phyloP scores from a whole-genome alignment of 2,888 invertebrate genomes.

The Gastracanthus pulcherrimus region DNA sequence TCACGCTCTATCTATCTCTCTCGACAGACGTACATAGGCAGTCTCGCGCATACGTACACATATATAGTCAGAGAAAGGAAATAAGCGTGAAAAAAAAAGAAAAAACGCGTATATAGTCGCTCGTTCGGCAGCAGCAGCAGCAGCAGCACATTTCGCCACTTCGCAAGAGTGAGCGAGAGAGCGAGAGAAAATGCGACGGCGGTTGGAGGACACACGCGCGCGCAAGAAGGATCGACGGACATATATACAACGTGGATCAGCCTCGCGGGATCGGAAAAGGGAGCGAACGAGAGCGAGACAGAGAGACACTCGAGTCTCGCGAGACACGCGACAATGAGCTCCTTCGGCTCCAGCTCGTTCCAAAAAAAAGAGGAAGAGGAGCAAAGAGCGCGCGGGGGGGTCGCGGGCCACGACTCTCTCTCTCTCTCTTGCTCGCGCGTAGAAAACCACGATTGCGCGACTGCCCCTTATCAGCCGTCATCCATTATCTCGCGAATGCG shows the following conservation, averaged over 20 bases:
- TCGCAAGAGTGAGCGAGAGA: not conserved
- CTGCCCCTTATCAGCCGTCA: too few relatives aligned
- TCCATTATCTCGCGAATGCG: too few relatives aligned
- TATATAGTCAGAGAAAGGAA: constrained; percentile 33
- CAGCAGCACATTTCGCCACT: constrained; percentile 10
- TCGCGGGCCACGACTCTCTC: not conserved
- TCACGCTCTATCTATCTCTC: not conserved
- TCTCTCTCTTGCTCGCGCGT: not conserved
- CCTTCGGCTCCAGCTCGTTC: too few relatives aligned
- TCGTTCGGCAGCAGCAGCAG: not conserved
- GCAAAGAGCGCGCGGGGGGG: not conserved
- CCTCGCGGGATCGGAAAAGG: not conserved
- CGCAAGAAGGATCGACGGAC: not conserved
- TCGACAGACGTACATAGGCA: not conserved
- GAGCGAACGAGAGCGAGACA: not conserved
- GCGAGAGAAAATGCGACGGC: not conserved
- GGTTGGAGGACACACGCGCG: constrained; percentile 8
- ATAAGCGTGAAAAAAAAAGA: constrained; percentile 20
- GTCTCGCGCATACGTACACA: not conserved
- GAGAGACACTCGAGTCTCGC: not conserved
- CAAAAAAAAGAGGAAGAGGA: constrained; percentile 5
- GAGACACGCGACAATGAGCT: constrained; percentile 23
- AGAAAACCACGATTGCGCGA: too few relatives aligned
- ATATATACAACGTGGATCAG: not conserved
- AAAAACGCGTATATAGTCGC: too few relatives aligned